phyloP scores from a whole-genome alignment of 2,888 invertebrate genomes.

The Scaeva pyrastri region DNA sequence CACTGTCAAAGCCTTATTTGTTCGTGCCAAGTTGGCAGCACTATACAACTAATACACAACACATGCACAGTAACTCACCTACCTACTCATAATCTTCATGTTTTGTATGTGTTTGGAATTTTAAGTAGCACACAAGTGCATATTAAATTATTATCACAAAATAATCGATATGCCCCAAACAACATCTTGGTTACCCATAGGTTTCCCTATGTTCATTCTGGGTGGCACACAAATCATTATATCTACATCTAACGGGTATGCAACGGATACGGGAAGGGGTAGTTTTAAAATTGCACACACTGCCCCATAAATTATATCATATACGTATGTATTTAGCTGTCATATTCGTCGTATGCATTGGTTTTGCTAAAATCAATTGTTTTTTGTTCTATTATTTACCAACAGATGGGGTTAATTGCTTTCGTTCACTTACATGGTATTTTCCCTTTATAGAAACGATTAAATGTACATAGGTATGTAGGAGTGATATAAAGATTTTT shows the following conservation, averaged over 20 bases:
- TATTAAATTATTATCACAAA: conserved; percentile 36
- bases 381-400: conserved; percentile 21
- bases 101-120: conserved; percentile 44
- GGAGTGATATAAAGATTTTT: not conserved
- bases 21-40: conserved; percentile 26
- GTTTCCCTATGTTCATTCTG: not conserved
- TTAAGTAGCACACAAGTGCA: conserved; percentile 44
- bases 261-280: no score
- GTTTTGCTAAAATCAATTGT: conserved; percentile 16
- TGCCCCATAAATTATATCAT: conserved; percentile 41
- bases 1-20: conserved; percentile 28
- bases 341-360: conserved; percentile 7
- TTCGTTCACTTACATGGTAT: conserved; percentile 31
- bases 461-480: no score
- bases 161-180: conserved; percentile 27
- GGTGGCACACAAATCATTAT: not conserved
- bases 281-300: conserved; percentile 3
- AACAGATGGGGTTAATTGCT: conserved; percentile 48
- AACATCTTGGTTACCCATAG: not conserved
- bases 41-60: not conserved
- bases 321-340: no score
- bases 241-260: not conserved
- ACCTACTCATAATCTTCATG: not conserved
- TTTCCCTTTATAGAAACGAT: not conserved
- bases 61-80: not conserved